Percentiles rank a stretch among this genome's conserved stretches.
phyloP scores from a whole-genome alignment of 2,888 invertebrate genomes.

The Tiliacea citrago region DNA sequence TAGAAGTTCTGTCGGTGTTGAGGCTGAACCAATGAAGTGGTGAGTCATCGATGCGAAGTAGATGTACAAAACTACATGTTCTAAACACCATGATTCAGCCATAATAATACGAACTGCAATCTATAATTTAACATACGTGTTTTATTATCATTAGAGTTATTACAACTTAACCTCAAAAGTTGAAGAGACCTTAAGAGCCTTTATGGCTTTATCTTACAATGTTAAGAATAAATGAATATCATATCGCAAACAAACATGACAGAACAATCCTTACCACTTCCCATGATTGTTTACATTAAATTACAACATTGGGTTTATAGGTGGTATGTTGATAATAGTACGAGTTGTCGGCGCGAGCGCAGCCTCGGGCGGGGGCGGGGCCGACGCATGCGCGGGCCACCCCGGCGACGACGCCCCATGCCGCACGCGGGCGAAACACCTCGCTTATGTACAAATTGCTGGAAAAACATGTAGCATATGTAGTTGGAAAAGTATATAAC shows the following conservation, averaged over 20 bases:
- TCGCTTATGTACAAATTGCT: slow-evolving; percentile 57
- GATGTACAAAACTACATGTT: slow-evolving; percentile 29
- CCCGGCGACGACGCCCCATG: slow-evolving; percentile 84
- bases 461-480: slow-evolving; percentile 49
- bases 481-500: slow-evolving; percentile 5
- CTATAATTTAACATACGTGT: slow-evolving; percentile 44
- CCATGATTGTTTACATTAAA: slow-evolving; percentile 87
- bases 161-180: slow-evolving; percentile 52
- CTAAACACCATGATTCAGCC: slow-evolving; percentile 47
- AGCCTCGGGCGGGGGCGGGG: slow-evolving; percentile 84
- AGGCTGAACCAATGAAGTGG: slow-evolving; percentile 29
- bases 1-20: slow-evolving; percentile 22
- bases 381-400: slow-evolving; percentile 85
- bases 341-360: slow-evolving; percentile 72
- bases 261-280: slow-evolving; percentile 82
- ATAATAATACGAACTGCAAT: slow-evolving; percentile 39
- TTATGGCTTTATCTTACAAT: slow-evolving; percentile 55
- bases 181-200: slow-evolving; percentile 1
- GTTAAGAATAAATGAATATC: slow-evolving; percentile 65
- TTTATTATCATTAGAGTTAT: slow-evolving; percentile 44
- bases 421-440: slow-evolving; percentile 71
- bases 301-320: slow-evolving; percentile 83
- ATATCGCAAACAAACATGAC: slow-evolving; percentile 73
- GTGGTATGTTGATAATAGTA: slow-evolving; percentile 70
- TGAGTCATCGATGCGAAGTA: slow-evolving; percentile 38